Base-by-base conservation (phyloP, 2,797 vertebrate genomes). In the Ctenopoma multispine region DNA sequence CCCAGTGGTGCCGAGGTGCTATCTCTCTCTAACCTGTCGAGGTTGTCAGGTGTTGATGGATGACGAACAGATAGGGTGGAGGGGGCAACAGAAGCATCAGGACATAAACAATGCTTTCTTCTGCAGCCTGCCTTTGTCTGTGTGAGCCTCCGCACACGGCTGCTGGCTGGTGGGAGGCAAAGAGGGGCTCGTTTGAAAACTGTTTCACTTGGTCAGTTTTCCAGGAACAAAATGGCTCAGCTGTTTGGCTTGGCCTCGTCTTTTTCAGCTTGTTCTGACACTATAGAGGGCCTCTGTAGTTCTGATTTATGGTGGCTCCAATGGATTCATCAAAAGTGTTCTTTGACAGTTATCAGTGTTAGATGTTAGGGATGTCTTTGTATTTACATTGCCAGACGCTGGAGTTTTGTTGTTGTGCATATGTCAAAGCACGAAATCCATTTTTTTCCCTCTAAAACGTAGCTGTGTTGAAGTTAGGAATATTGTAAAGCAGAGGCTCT, bases 21-120 rank as follows among this genome's bases (percentile, higher is more conserved):
- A 77, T 87, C 82, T 89, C 77, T 84, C 82, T 81, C 65, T 77
- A 72, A 76, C 74, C 83, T 89, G 87, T 84, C 90, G 77, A 65
- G 69, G 70, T 81, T 91, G 84, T 89, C 86, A 84, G 76, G 48
- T 46, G 13, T 77, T 91, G 85, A 91, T 86, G 78, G 85, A 90
- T 89, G 81, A 77, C 62, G 64, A 79, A 81, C 80, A 87, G 83
- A 89, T 88, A 82, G 65, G 57, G 58, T 4, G 65, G 63, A 68
- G 49, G 74, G 60, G 80, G 79, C 63, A 64, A 59, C 57, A 6
- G 60, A 18, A 66, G 76, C 68, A 56, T 41, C 66, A 56, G 69
- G 75, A 76, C 61, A 76, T 85, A 82, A 87, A 88, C 84, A 86
- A 68, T 53, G 31, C 58, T 51, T 63, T 59, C 55, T 46, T 44